Evolutionary conservation across 2,888 invertebrate species (phyloP).

Genomic region (Hymenopus coronatus): DNA sequence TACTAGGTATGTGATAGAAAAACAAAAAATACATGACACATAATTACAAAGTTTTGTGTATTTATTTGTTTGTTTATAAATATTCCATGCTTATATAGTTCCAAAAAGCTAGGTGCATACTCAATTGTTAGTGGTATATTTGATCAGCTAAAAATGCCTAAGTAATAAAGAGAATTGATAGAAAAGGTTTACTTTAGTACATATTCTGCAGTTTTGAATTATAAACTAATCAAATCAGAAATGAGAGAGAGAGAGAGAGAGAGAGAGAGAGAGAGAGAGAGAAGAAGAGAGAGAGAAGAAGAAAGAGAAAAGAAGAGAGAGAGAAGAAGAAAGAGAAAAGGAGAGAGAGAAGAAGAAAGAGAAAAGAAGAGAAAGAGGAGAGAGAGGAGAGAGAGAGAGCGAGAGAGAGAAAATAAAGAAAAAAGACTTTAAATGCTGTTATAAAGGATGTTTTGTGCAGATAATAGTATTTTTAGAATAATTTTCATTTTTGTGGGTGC

Average conservation of each 20-base stretch:
- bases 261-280: not conserved
- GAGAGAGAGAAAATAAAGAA: not conserved
- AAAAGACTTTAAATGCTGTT: not conserved
- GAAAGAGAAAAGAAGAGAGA: not conserved
- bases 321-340: not conserved
- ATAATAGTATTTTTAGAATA: too few species aligned
- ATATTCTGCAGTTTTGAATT: not conserved
- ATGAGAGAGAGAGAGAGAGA: not conserved
- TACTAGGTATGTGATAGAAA: too few species aligned
- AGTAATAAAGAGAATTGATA: too few species aligned
- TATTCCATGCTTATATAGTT: too few species aligned
- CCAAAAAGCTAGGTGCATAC: too few species aligned
- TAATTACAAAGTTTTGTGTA: too few species aligned
- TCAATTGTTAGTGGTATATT: too few species aligned
- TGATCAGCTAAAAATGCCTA: too few species aligned
- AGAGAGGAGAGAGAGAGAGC: conserved; percentile 15
- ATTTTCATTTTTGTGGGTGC: too few species aligned
- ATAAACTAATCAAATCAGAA: not conserved
- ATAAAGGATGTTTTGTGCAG: too few species aligned
- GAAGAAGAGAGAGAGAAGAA: not conserved
- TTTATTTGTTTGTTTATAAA: too few species aligned
- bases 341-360: not conserved
- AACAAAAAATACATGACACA: too few species aligned
- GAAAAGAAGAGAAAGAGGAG: not conserved
- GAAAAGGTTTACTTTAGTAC: not conserved